Evolutionary conservation across 2,888 invertebrate genomes (phyloP), one percentile per base, ranked within the genome.

Genomic region (Byasa hedistus): DNA sequence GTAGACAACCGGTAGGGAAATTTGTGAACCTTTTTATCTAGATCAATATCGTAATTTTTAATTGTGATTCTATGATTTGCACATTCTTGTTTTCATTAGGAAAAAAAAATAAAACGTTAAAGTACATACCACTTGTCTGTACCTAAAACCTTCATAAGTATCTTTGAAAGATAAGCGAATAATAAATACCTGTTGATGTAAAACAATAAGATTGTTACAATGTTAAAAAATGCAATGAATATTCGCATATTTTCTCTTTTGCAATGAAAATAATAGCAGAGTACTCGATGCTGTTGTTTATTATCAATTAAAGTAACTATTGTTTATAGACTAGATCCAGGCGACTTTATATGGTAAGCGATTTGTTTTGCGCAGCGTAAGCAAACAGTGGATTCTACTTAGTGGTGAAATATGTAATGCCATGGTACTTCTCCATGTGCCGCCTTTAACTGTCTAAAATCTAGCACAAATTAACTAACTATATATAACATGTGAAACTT

Each of bases 361-460:
- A 85, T 86, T 82, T 79, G 79, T 79, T 78, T 79, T 73, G 74
- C 73, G 65, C 74, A 76, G 79, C 79, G 76, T 76, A 76, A 73
- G 74, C 73, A 75, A 72, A 89, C 88, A 91, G 78, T 80, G 81
- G 73, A 89, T 86, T 88, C 87, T 91, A 91, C 90, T 91, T 90
- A 91, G 85, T 82, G 80, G 80, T 87, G 84, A 87, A 80, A 83
- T 85, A 83, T 88, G 85, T 85, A 78, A 82, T 85, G 81, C 76
- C 74, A 70, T 72, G 73, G 73, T 77, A 74, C 74, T 80, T 77
- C 60, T 58, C 15, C 36, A 61, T 65, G n/a, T 48, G 21, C 48
- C 36, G 5, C 7, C 32, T 52, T 54, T 58, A 59, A 22, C 48
- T 57, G 22, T 48, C 17, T 64, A 44, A 63, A n/a, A 52, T 10